Evolutionary conservation across 1,140 invertebrate genomes (phyloP).

Genomic region (Drosophila bocki): DNA sequence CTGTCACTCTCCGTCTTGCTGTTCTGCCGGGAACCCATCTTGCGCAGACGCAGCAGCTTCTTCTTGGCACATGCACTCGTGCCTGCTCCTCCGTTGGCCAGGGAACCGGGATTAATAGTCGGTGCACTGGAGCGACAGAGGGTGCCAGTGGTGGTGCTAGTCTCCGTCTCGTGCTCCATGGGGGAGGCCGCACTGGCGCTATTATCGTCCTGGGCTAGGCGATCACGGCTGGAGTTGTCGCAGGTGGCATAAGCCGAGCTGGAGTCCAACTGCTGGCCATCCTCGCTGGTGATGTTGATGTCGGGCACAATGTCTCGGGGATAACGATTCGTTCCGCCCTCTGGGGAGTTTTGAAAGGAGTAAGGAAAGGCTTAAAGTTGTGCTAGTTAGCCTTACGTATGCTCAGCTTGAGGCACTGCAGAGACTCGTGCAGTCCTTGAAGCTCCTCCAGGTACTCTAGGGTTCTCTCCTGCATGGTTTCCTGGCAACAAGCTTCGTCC

Average conservation of each 20-base stretch:
- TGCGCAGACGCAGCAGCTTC: constrained; percentile 81
- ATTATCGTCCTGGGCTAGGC: constrained; percentile 60
- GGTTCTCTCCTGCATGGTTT: constrained; percentile 74
- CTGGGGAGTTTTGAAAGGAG: constrained; percentile 17
- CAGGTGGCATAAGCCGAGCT: constrained; percentile 60
- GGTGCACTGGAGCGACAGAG: constrained; percentile 50
- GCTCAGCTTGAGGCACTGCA: constrained; percentile 64
- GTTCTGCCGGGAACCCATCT: constrained; percentile 83
- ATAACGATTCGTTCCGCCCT: constrained; percentile 70
- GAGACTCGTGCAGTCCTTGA: constrained; percentile 63
- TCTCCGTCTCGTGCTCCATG: constrained; percentile 72
- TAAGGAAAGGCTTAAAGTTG: not conserved
- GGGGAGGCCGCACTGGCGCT: constrained; percentile 69
- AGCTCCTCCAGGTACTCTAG: constrained; percentile 73
- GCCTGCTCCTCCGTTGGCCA: constrained; percentile 18
- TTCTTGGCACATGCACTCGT: constrained; percentile 59
- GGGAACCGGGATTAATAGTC: not conserved
- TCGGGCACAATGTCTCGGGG: constrained; percentile 76
- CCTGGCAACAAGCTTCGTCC: constrained; percentile 81
- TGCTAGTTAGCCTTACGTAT: constrained; percentile 58
- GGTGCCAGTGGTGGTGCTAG: constrained; percentile 67
- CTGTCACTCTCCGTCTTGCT: constrained; percentile 85
- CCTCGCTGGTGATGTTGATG: constrained; percentile 78
- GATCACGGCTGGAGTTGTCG: constrained; percentile 58
- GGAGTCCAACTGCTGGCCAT: constrained; percentile 67